Conservation (phyloP, 2,888 invertebrate genomes). For the Agrypnus murinus region DNA sequence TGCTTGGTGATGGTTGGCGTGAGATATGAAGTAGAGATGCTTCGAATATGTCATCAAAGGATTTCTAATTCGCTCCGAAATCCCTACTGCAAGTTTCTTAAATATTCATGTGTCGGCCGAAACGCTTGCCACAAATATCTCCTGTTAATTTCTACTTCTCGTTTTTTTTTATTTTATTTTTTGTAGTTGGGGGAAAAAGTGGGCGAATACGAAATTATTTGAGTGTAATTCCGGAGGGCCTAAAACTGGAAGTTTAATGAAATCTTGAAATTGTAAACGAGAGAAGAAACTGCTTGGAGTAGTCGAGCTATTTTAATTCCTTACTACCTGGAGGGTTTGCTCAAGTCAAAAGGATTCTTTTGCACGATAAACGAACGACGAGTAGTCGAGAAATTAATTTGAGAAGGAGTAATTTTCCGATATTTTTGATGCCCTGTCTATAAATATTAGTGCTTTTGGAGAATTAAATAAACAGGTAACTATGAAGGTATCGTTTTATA, state of each 20-base stretch:
- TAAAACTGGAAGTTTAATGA: constrained; percentile 16
- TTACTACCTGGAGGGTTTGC: constrained; percentile 18
- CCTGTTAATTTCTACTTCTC: constrained; percentile 20
- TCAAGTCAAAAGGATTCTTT: constrained; percentile 13
- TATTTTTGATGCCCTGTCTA: constrained; percentile 1
- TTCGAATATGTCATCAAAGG: constrained; percentile 60
- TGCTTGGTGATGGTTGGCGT: constrained; percentile 41
- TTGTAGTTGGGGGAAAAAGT: constrained; percentile 6
- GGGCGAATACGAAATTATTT: constrained; percentile 14
- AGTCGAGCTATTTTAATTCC: constrained; percentile 25
- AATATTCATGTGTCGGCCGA: constrained; percentile 36
- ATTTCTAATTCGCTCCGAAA: constrained; percentile 33
- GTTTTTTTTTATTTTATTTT: background rate
- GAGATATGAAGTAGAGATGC: constrained; percentile 56
- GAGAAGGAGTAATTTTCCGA: background rate
- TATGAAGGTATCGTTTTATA: no score
- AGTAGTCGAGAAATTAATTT: constrained; percentile 19
- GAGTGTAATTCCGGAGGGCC: constrained; percentile 2
- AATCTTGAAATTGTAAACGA: constrained; percentile 6
- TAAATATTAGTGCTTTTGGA: no score
- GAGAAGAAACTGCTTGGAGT: constrained; percentile 4
- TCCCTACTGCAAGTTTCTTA: constrained; percentile 36
- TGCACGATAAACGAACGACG: background rate
- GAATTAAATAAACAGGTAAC: no score
- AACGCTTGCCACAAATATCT: constrained; percentile 20